Evolutionary conservation across 1,140 invertebrate species (phyloP).

Genomic region (Macrostomum lignano): DNA sequence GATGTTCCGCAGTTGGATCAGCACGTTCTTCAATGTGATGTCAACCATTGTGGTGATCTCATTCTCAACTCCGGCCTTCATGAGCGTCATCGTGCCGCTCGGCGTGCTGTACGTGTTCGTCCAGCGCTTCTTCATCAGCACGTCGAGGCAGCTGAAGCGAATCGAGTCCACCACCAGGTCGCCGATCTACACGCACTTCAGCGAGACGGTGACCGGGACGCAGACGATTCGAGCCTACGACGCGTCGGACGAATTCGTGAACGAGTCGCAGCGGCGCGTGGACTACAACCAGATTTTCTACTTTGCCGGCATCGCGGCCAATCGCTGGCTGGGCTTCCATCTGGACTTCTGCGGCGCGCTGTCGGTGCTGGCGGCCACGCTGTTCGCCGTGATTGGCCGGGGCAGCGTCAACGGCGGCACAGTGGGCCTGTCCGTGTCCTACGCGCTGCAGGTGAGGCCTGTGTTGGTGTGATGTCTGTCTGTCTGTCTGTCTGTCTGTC

Average conservation of each 20-base stretch:
- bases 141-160: slow-evolving; percentile 32
- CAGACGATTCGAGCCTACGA: slow-evolving; percentile 27
- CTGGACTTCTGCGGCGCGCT: slow-evolving; percentile 15
- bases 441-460: slow-evolving; percentile 37
- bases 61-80: neutral
- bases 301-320: too few species aligned
- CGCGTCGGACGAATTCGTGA: slow-evolving; percentile 27
- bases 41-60: neutral
- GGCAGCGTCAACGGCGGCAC: slow-evolving; percentile 29
- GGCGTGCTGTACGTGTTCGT: neutral
- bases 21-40: slow-evolving; percentile 39
- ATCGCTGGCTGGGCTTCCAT: slow-evolving; percentile 4
- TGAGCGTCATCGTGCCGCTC: neutral
- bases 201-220: slow-evolving; percentile 31
- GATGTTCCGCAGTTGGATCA: slow-evolving; percentile 67
- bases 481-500: too few species aligned
- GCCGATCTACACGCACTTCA: slow-evolving; percentile 32
- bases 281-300: too few species aligned
- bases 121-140: slow-evolving; percentile 30
- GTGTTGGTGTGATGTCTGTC: too few species aligned
- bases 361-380: slow-evolving; percentile 52
- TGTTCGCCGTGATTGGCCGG: slow-evolving; percentile 51
- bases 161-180: slow-evolving; percentile 30
- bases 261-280: too few species aligned
- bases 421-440: slow-evolving; percentile 61